Evolutionary conservation across 2,888 invertebrate species (phyloP), one percentile per base, ranked within the genome.

Genomic region (Heliconius ethilla): DNA sequence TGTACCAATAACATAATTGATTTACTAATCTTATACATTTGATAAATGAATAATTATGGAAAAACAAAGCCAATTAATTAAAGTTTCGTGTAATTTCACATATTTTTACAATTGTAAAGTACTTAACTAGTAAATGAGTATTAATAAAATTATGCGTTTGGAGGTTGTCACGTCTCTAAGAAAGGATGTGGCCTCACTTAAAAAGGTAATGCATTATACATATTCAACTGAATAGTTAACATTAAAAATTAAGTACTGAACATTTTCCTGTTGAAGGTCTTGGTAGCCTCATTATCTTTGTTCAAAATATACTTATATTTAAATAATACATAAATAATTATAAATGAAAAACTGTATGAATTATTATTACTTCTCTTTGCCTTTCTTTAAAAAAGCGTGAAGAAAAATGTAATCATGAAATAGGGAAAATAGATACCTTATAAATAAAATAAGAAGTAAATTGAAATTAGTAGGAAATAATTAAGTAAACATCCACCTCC

Each of bases 401-500:
- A 51, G 6, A 51, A 51, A 51, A 51, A 18, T 18, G 18, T 6
- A 51, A 51, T 18, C 2, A 40, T 2, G 3, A 40, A 40, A 37
- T 37, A 37, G 51, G 5, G 1, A 1, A 62, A 62, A 62, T 25
- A n/a, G 10, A 62, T 25, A 10, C 4, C 4, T 25, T 62, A 62
- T 62, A 11, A 62, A 13, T 62, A 25, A 10, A 11, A 25, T 62
- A n/a, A 10, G 2, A 62, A 33, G 33, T n/a, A 33, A 1, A n/a
- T 40, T 13, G 13, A 25, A 74, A 37, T 40, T 15, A 63, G 3
- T 40, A 55, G 33, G n/a, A 33, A 55, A 37, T 25, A 59, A 33
- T 59, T n/a, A 76, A 74, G n/a, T 45, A 70, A 15, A 67, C 29
- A 66, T 76, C 87, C 84, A 88, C 88, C 79, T 84, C 78, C 15